These are phyloP conservation scores for Odontocolon sp. DNA, from an alignment of 2,888 invertebrate species.

Conservation along the genomic window DNA sequence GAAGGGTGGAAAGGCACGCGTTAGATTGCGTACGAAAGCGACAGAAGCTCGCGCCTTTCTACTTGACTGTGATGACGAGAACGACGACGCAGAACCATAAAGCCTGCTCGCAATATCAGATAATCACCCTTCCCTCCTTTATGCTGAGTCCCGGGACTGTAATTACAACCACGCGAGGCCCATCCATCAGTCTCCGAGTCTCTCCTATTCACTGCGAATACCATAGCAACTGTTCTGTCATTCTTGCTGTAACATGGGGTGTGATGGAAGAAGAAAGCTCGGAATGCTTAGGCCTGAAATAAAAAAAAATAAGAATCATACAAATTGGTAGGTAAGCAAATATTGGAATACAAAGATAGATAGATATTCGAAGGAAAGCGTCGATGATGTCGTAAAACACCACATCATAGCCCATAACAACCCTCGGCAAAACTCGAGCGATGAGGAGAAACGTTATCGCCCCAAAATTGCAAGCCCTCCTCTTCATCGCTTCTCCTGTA, in stretches of 20 bases:
- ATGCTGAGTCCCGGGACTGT: slow-evolving; percentile 40
- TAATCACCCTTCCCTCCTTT: slow-evolving; percentile 31
- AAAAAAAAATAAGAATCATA: slow-evolving; percentile 1
- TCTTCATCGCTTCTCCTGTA: slow-evolving; percentile 2
- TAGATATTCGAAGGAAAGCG: not conserved
- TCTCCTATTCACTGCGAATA: not conserved
- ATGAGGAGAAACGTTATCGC: too few species aligned
- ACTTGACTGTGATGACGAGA: slow-evolving; percentile 21
- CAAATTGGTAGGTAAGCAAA: too few species aligned
- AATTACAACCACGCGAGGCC: slow-evolving; percentile 59
- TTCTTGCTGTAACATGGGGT: not conserved
- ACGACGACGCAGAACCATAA: slow-evolving; percentile 51
- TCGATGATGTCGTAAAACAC: not conserved
- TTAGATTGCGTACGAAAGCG: slow-evolving; percentile 55
- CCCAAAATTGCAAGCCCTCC: not conserved
- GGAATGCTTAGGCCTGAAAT: too few species aligned
- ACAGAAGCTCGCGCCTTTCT: slow-evolving; percentile 19
- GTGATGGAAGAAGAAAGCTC: too few species aligned
- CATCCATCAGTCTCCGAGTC: slow-evolving; percentile 53
- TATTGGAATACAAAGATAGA: too few species aligned
- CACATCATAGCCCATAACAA: not conserved
- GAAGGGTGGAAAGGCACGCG: slow-evolving; percentile 41
- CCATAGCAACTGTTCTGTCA: not conserved
- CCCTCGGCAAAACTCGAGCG: too few species aligned
- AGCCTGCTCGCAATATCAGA: slow-evolving; percentile 54